Base-by-base conservation (phyloP, 2,888 invertebrate genomes). In the Agonopterix alstromeriana region DNA sequence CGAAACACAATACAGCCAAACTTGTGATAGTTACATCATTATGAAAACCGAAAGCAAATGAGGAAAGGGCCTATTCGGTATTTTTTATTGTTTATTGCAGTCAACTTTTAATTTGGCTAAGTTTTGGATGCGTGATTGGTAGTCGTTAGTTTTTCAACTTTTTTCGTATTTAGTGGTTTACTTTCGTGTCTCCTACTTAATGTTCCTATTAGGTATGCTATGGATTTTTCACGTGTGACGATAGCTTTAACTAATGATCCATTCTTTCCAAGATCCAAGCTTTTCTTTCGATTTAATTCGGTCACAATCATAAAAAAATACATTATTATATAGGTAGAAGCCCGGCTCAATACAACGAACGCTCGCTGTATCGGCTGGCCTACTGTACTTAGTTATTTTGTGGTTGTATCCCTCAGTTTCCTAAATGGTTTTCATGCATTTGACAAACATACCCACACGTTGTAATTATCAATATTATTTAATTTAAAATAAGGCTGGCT, bases 51-150 rank as follows among this genome's bases (percentile, higher is more conserved):
- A 63, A 67, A 79, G 74, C 71, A 76, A 81, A 77, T 67, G 67
- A 71, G 73, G 65, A 65, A 75, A 75, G 70, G 62, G 73, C 67
- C 72, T 65, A 73, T 77, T 79, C 66, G 72, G 73, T 60, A 75
- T 77, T 85, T 77, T 82, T 85, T 85, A 86, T 84, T 82, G 86
- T 85, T 83, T 85, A 86, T 84, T 77, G 81, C 82, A 71, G 73
- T 70, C 73, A 85, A 87, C 85, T 88, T 87, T 88, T 88, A 88
- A 88, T 88, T 88, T 80, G 73, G 69, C 75, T 77, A 76, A 83
- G 80, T 85, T 86, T 82, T 57, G 53, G 72, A 79, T 87, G 86
- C 88, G 87, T 87, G 88, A 74, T 77, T 59, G 59, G 57, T 53
- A 58, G 77, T 86, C 87, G 82, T 87, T 88, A 87, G 72, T 53